Evolutionary conservation across 2,888 invertebrate species (phyloP).

Genomic region (Oscheius sp.): DNA sequence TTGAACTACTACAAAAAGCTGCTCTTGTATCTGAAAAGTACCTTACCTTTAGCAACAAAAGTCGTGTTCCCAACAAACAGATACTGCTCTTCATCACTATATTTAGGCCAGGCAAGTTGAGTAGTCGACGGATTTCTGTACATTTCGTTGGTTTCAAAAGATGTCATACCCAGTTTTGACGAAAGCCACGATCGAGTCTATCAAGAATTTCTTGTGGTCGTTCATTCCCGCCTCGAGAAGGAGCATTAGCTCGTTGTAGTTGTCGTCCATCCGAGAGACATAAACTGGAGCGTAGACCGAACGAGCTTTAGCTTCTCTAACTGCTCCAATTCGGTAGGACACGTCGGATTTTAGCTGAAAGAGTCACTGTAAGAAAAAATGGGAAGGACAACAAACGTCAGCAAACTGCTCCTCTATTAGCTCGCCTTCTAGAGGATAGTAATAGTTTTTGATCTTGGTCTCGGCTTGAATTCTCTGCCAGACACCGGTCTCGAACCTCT

Average conservation of each 20-base stretch:
- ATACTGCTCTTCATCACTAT: neutral
- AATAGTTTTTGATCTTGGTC: conserved; percentile 7
- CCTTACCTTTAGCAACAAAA: conserved; percentile 5
- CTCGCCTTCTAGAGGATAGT: conserved; percentile 20
- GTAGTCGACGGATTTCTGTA: conserved; percentile 25
- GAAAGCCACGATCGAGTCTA: conserved; percentile 10
- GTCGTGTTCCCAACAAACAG: neutral
- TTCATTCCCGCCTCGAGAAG: conserved; percentile 3
- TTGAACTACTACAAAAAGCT: too few species aligned
- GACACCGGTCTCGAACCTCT: neutral
- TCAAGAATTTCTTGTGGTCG: conserved; percentile 4
- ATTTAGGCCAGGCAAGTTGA: conserved; percentile 1
- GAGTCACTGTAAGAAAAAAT: neutral
- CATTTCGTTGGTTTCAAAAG: neutral
- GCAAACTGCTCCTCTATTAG: conserved; percentile 20
- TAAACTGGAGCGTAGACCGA: conserved; percentile 10
- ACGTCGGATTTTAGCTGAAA: conserved; percentile 27
- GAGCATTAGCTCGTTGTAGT: conserved; percentile 17
- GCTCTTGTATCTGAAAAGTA: neutral
- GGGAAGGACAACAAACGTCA: neutral
- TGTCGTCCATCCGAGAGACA: conserved; percentile 3
- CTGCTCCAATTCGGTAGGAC: conserved; percentile 3
- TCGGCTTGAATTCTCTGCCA: neutral
- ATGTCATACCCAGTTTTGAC: conserved; percentile 11
- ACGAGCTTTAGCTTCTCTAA: conserved; percentile 7